Base-by-base conservation (phyloP, 1,140 invertebrate species). In the Drosophila melanica region DNA sequence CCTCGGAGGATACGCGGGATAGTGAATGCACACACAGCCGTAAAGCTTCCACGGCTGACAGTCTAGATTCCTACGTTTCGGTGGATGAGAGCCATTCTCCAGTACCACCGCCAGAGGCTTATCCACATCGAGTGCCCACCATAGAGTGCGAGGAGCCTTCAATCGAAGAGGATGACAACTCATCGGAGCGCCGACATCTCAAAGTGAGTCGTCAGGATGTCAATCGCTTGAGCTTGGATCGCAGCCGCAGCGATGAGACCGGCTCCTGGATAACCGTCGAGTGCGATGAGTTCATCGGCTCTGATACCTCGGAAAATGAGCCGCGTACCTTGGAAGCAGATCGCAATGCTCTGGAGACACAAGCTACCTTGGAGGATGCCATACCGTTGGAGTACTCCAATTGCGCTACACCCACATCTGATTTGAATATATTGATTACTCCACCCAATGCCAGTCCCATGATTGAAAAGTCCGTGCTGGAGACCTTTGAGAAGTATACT, bases 281-380 rank as follows among this genome's bases (percentile, higher is more conserved):
- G 59, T 94, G 94, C 81, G 94, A 95, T 75, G 94, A 95, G 75
- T 93, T 93, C 70, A 93, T 94, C 45, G 93, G 93, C n/a, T 93
- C 91, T 0, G 93, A 93, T 53, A 93, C 92, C 4, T 93, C 93
- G 41, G 92, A 93, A 27, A 92, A 92, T 68, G 92, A 92, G 12
- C 87, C 85, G 5, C 75, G 85, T 5, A 90, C 81, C 14, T 39
- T 89, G n/a, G 80, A 90, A 55, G 77, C 91, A 27, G 77, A 92
- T 81, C 79, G 85, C 6, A 90, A 92, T 81, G 55, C 90, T 6
- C 47, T 92, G 0, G 90, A 91, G 35, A 92, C 89, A 5, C 91
- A 92, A 68, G 90, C 84, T 4, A 92, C 91, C 5, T 55, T 92
- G n/a, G 91, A 92, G 51, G 90, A 92, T 71, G 90, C 86, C 5